Evolutionary conservation across 1,140 invertebrate genomes (phyloP).

Genomic region (Gryon sp.): DNA sequence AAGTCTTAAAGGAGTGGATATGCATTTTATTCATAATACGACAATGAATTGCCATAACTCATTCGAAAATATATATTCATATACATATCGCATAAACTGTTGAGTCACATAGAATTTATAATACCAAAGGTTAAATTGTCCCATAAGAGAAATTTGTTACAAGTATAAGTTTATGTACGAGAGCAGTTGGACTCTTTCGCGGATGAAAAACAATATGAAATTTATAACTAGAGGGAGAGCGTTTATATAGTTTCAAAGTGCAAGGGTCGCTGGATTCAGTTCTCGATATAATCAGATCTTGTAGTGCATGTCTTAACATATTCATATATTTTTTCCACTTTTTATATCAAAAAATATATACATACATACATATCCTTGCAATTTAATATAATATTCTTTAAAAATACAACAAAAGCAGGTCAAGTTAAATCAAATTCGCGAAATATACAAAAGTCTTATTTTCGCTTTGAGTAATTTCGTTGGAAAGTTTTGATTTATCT

Average conservation of each 20-base stretch:
- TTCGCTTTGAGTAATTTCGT: no score
- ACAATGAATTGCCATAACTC: slow-evolving; percentile 48
- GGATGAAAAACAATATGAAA: slow-evolving; percentile 60
- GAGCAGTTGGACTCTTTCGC: slow-evolving; percentile 18
- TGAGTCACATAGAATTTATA: slow-evolving; percentile 54
- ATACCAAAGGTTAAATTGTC: slow-evolving; percentile 63
- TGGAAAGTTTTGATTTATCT: no score
- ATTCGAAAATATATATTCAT: slow-evolving; percentile 44
- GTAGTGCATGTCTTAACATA: slow-evolving; percentile 46
- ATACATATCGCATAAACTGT: slow-evolving; percentile 11
- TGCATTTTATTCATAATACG: slow-evolving; percentile 38
- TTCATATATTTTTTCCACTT: slow-evolving; percentile 5
- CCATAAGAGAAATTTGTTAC: slow-evolving; percentile 59
- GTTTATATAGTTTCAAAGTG: slow-evolving; percentile 52
- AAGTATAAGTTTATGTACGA: slow-evolving; percentile 50
- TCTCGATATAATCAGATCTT: slow-evolving; percentile 46
- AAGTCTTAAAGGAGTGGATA: slow-evolving; percentile 6
- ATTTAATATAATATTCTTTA: background rate
- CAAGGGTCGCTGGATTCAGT: slow-evolving; percentile 50
- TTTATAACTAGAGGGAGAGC: slow-evolving; percentile 53
- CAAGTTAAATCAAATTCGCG: no score
- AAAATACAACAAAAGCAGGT: no score
- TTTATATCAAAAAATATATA: no score
- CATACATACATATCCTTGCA: slow-evolving; percentile 3
- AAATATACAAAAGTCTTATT: no score